phyloP scores from a whole-genome alignment of 2,888 invertebrate genomes.

The Lasioglossum pauxillum region DNA sequence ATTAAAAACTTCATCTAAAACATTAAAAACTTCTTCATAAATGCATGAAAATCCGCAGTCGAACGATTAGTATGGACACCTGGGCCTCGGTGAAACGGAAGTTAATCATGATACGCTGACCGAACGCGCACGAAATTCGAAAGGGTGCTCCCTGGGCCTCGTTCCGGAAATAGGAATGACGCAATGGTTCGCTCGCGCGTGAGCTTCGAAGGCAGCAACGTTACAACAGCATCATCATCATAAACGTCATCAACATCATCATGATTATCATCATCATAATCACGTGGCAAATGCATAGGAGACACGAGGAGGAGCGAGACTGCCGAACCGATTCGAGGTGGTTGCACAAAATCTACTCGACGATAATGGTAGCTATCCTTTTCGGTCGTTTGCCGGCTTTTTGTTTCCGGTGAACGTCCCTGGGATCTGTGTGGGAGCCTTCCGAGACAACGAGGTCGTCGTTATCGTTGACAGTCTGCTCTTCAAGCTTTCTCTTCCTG shows the following conservation, averaged over 20 bases:
- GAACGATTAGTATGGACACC: not conserved
- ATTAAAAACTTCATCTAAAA: too few species aligned
- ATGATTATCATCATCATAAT: not conserved
- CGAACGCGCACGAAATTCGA: conserved; percentile 29
- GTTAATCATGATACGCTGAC: not conserved
- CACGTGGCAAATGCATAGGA: conserved; percentile 70
- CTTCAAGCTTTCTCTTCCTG: conserved; percentile 80
- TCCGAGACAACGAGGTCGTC: conserved; percentile 69
- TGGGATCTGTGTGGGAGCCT: conserved; percentile 57
- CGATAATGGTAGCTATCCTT: conserved; percentile 72
- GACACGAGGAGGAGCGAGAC: conserved; percentile 59
- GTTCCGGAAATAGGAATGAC: conserved; percentile 76
- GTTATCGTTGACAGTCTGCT: conserved; percentile 61
- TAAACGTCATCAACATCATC: not conserved
- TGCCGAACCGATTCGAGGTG: conserved; percentile 40
- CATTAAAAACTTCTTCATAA: too few species aligned
- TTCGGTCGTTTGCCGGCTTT: conserved; percentile 78
- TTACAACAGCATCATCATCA: conserved; percentile 49
- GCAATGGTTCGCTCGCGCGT: conserved; percentile 63
- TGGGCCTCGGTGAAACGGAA: conserved; percentile 8
- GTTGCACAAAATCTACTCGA: conserved; percentile 69
- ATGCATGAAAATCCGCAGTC: too few species aligned
- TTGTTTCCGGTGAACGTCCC: conserved; percentile 77
- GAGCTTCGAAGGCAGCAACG: conserved; percentile 64
- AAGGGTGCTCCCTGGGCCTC: conserved; percentile 23